These are phyloP conservation scores for Umimayanthus chanpuru DNA, from an alignment of 92 coral and sea anemone genomes.

Conservation along the genomic window DNA sequence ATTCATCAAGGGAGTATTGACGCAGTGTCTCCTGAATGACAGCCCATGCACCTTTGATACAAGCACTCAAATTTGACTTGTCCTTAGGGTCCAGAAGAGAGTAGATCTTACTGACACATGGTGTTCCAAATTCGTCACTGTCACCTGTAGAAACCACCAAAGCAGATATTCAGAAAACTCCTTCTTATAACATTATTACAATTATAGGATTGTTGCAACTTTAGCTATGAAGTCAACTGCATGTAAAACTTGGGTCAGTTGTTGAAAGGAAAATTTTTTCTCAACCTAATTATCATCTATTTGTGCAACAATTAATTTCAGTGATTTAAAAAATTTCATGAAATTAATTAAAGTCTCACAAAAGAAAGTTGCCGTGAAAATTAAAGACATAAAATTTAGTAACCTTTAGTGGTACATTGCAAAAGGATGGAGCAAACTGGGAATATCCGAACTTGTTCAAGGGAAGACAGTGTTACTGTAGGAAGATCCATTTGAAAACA, in stretches of 20 bases:
- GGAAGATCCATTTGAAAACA: too few relatives aligned
- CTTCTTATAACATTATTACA: neutral
- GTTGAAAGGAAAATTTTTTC: too few relatives aligned
- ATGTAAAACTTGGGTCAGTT: neutral
- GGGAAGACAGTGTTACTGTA: too few relatives aligned
- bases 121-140: neutral
- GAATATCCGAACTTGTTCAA: too few relatives aligned
- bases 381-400: too few relatives aligned
- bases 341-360: too few relatives aligned
- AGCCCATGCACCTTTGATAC: conserved; percentile 98
- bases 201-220: neutral
- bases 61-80: conserved; percentile 77
- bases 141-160: neutral
- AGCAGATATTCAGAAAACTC: neutral
- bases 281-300: too few relatives aligned
- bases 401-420: too few relatives aligned
- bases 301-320: too few relatives aligned
- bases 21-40: conserved; percentile 80
- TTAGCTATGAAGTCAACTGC: neutral
- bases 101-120: conserved; percentile 50
- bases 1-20: conserved; percentile 82
- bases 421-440: too few relatives aligned
- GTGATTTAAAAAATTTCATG: too few relatives aligned
- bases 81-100: conserved; percentile 63
- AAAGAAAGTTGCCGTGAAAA: too few relatives aligned